phyloP scores from a whole-genome alignment of 1,140 invertebrate genomes.

The Muscidifurax raptorellus region DNA sequence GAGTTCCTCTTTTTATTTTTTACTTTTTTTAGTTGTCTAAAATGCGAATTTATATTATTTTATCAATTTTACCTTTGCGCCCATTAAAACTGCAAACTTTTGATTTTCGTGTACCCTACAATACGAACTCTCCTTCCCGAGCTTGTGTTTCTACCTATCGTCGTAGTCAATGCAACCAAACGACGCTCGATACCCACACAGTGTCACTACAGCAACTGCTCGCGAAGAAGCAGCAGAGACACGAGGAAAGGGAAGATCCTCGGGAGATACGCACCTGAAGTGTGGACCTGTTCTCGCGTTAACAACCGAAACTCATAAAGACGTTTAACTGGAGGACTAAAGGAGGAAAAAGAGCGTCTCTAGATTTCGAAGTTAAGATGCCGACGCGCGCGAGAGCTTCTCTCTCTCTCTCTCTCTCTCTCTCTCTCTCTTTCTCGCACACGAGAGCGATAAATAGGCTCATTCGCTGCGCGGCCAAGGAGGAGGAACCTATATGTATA shows the following conservation, averaged over 20 bases:
- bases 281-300: conserved; percentile 64
- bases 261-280: conserved; percentile 26
- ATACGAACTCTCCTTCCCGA: background rate
- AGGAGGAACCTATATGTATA: background rate
- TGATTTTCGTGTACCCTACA: no score
- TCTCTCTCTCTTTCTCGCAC: background rate
- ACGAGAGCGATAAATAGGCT: conserved; percentile 33
- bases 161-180: background rate
- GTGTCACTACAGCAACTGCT: background rate
- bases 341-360: conserved; percentile 54
- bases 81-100: no score
- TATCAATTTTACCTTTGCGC: no score
- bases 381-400: conserved; percentile 56
- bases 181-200: background rate
- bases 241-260: conserved; percentile 18
- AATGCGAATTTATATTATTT: no score
- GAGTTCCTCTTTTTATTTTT: no score
- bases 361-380: conserved; percentile 63
- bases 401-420: conserved; percentile 21
- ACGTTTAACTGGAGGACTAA: conserved; percentile 67
- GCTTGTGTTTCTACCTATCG: conserved; percentile 11
- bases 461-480: background rate
- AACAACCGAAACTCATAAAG: conserved; percentile 72
- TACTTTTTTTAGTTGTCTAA: no score
- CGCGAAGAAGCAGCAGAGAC: background rate